Base-by-base conservation (phyloP, 35 echinoderm and acorn worm species). In the Nesometra sesokonis region DNA sequence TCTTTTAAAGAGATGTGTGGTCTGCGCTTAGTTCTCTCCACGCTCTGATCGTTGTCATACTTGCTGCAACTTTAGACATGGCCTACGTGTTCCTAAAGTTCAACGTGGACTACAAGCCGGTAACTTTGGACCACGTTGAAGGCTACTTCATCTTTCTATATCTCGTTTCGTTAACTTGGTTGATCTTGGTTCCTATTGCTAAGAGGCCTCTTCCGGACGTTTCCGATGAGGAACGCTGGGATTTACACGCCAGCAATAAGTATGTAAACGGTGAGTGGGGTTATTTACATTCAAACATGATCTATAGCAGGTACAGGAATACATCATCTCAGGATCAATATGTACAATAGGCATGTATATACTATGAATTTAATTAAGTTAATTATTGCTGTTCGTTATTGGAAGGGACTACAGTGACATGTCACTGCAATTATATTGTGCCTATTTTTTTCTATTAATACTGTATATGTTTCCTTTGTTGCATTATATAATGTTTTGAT, bases 131-230 rank as follows among this genome's bases (percentile, higher is more conserved):
- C 17, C 94, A 93, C 86, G 91, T 93, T n/a, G 91, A 93, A 77
- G 80, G 86, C 47, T 88, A 88, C 88, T 97, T 97, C 84, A 97
- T 93, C 27, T 85, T 97, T 37, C 79, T 97, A 0, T 97, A 97
- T 35, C 46, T 93, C 13, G 86, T 86, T 9, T 87, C 94, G 30
- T 91, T 97, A 23, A 89, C 84, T 8, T 97, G 94, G 94, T 91
- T 97, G 80, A 87, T 97, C 39, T 84, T 91, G 34, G 94, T 97
- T 33, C 90, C 93, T 38, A 86, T 97, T 30, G 80, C 93, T 32
- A 97, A 97, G 77, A 86, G 86, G 43, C 94, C 94, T 31, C 89
- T 97, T 35, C 94, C 94, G 23, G 46, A 91, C 13, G 87, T 76
- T 17, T 88, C 93, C 76, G 94, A 97, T 86, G 91, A 93, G 52